Conservation (phyloP, 92 coral and sea anemone species). For the Epizoanthus fatuus region DNA sequence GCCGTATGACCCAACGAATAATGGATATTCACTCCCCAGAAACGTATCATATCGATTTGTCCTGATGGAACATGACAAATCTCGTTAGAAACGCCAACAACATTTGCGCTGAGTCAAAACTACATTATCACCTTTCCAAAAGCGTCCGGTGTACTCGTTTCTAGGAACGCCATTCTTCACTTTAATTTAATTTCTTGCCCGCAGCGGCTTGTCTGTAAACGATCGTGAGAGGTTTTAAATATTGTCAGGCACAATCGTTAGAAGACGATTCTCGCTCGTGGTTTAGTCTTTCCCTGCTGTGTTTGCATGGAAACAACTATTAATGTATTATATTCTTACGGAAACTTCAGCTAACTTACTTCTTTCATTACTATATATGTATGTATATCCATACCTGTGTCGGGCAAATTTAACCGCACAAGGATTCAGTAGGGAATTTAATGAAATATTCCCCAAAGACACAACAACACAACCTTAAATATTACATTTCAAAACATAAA, state of each 20-base stretch:
- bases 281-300: background rate
- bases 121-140: slow-evolving; percentile 21
- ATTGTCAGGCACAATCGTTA: too few species aligned
- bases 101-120: slow-evolving; percentile 47
- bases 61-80: slow-evolving; percentile 90
- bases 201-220: background rate
- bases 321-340: background rate
- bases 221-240: background rate
- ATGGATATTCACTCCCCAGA: background rate
- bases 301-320: slow-evolving; percentile 13
- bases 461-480: background rate
- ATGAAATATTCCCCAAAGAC: background rate
- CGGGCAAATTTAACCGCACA: too few species aligned
- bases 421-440: too few species aligned
- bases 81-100: slow-evolving; percentile 76
- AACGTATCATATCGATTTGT: slow-evolving; percentile 9
- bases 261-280: background rate
- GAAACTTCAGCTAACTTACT: background rate
- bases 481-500: background rate
- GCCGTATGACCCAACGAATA: too few species aligned
- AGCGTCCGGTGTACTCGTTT: background rate
- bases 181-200: background rate
- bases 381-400: too few species aligned
- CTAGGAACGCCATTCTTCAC: background rate
- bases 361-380: background rate